phyloP scores from a whole-genome alignment of 2,113 vertebrate species.

The Odocoileus virginianus region DNA sequence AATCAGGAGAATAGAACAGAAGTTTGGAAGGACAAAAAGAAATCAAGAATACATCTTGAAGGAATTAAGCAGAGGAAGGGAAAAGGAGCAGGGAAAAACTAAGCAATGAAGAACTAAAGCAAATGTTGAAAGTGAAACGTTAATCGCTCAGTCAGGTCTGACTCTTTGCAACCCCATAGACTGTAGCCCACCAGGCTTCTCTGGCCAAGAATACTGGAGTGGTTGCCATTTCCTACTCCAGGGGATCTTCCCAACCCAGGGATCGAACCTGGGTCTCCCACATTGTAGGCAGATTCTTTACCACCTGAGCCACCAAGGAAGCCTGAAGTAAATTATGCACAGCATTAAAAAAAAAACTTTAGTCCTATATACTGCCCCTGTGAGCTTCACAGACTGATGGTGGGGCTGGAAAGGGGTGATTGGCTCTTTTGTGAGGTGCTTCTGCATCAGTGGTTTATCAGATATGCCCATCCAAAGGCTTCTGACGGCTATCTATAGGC shows the following conservation, averaged over 20 bases:
- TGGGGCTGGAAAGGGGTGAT: not conserved
- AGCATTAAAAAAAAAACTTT: not conserved
- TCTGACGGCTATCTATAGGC: not conserved
- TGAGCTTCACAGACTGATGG: not conserved
- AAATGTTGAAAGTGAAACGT: not conserved
- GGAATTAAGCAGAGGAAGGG: not conserved
- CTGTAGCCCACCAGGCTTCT: not conserved
- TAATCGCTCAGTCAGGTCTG: not conserved
- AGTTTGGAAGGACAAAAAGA: not conserved
- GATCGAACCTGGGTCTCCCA: not conserved
- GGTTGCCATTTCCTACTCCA: not conserved
- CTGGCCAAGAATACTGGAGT: not conserved
- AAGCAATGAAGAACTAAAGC: not conserved
- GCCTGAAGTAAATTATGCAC: not conserved
- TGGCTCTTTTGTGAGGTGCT: not conserved
- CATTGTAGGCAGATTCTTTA: not conserved
- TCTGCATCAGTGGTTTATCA: not conserved
- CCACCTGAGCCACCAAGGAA: not conserved
- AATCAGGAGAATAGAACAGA: not conserved
- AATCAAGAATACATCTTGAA: not conserved
- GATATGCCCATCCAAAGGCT: not conserved
- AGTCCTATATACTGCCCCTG: not conserved
- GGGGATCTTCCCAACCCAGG: not conserved
- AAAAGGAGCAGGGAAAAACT: not conserved
- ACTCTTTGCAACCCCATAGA: not conserved